Conservation (phyloP, 1,140 invertebrate species). For the Liolophura sinensis region DNA sequence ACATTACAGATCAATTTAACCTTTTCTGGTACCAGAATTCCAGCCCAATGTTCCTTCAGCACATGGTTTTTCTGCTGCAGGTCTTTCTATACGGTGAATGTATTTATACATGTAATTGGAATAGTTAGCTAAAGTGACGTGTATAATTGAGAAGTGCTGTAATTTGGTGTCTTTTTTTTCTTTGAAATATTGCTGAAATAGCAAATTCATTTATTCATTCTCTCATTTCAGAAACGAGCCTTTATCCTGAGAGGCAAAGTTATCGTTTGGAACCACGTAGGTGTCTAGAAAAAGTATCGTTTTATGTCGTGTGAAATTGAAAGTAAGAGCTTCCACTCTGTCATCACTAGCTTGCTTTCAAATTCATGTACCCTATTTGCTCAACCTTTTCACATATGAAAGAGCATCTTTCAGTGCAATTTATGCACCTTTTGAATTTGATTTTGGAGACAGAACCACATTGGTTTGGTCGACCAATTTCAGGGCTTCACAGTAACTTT, state of each 20-base stretch:
- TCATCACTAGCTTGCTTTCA: not conserved
- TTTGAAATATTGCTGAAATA: not conserved
- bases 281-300: constrained; percentile 18
- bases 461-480: no score
- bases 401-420: not conserved
- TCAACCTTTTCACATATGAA: constrained; percentile 1
- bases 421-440: not conserved
- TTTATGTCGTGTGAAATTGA: constrained; percentile 8
- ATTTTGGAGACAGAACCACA: no score
- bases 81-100: not conserved
- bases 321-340: not conserved
- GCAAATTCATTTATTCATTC: constrained; percentile 5
- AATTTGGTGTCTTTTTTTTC: not conserved
- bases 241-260: constrained; percentile 80
- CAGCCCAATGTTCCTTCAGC: no score
- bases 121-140: not conserved
- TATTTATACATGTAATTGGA: not conserved
- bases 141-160: not conserved
- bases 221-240: constrained; percentile 63
- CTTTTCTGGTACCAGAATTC: no score
- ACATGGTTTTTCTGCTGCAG: not conserved
- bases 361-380: not conserved
- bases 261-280: constrained; percentile 76
- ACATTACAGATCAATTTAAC: no score
- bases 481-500: not conserved